A percentile compares a stretch with the other conserved stretches of the same genome.
Evolutionary conservation across 2,113 vertebrate species (phyloP).

Genomic region (Accipiter virgatus): DNA sequence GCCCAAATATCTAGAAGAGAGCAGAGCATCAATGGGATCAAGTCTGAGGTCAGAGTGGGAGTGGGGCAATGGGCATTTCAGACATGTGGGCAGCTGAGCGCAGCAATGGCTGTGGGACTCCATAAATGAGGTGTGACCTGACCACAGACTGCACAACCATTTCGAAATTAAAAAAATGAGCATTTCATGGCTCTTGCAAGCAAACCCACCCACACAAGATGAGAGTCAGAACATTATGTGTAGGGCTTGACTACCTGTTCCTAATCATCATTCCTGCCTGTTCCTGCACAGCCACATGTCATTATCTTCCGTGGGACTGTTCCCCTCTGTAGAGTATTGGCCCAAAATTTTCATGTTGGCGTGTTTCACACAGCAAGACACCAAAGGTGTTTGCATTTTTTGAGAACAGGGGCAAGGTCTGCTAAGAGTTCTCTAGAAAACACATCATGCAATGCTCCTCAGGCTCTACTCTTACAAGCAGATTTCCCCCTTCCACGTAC

Average conservation of each 20-base stretch:
- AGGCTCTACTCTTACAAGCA: neutral
- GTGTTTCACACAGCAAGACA: neutral
- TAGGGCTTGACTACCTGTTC: neutral
- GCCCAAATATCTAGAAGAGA: neutral
- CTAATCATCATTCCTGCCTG: neutral
- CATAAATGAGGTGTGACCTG: neutral
- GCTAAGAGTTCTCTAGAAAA: neutral
- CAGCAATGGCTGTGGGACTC: neutral
- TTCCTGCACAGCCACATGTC: neutral
- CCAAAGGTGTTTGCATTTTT: neutral
- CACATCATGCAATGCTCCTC: neutral
- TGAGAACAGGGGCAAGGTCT: neutral
- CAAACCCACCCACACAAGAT: neutral
- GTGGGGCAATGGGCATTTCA: neutral
- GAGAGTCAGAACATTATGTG: neutral
- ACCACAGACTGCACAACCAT: neutral
- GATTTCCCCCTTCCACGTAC: neutral
- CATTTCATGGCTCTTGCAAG: accelerated
- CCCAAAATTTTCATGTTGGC: neutral
- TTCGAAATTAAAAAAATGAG: neutral
- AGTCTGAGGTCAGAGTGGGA: neutral
- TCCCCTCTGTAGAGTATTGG: neutral
- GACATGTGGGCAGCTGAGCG: neutral
- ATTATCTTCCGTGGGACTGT: neutral
- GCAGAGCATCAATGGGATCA: neutral